These are phyloP conservation scores for Morus bassanus DNA, from an alignment of 2,797 vertebrate genomes.

Conservation along the genomic window DNA sequence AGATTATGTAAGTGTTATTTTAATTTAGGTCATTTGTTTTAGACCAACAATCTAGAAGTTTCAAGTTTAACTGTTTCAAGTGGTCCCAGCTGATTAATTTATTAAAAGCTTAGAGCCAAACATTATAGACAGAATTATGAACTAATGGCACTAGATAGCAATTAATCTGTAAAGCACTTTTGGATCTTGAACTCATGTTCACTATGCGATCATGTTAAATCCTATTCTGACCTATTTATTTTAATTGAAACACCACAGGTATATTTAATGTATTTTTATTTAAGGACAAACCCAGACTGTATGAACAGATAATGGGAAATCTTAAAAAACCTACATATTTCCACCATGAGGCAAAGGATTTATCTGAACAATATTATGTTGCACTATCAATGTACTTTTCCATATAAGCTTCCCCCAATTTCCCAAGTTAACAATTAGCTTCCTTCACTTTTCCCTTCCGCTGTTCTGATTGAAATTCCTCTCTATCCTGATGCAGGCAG, in stretches of 20 bases:
- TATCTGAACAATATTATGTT: background rate
- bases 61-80: background rate
- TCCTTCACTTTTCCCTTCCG: background rate
- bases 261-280: background rate
- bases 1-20: background rate
- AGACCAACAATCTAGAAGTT: background rate
- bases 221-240: background rate
- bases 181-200: background rate
- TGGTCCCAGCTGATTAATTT: background rate
- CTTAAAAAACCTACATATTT: background rate
- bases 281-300: background rate
- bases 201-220: background rate
- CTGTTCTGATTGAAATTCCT: slow-evolving; percentile 1
- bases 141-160: background rate
- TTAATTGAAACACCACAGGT: background rate
- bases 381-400: background rate
- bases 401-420: background rate
- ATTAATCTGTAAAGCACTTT: background rate
- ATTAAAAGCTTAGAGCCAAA: background rate
- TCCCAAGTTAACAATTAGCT: background rate
- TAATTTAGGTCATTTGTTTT: background rate
- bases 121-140: background rate
- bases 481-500: background rate
- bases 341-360: background rate
- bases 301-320: background rate